phyloP scores from a whole-genome alignment of 2,888 invertebrate genomes.

The Cerastis leucographa region DNA sequence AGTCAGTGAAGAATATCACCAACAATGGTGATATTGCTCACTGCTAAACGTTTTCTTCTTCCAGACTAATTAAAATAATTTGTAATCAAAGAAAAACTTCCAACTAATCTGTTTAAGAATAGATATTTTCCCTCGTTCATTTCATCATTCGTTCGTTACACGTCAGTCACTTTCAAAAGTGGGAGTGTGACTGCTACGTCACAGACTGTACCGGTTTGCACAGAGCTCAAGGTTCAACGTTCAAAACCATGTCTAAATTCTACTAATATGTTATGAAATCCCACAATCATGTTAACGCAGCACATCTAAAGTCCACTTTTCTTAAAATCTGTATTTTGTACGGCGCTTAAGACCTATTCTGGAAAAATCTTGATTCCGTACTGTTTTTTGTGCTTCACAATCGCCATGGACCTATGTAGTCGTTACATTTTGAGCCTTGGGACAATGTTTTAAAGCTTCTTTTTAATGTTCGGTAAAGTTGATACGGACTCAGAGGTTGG shows the following conservation, averaged over 20 bases:
- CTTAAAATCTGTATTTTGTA: conserved; percentile 53
- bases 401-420: background rate
- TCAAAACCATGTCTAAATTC: conserved; percentile 41
- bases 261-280: conserved; percentile 1
- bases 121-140: background rate
- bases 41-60: background rate
- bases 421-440: conserved; percentile 36
- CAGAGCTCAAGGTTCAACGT: conserved; percentile 58
- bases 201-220: conserved; percentile 55
- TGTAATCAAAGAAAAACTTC: background rate
- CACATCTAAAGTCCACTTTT: conserved; percentile 58
- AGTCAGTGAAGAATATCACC: no score
- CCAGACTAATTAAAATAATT: background rate
- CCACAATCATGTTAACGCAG: conserved; percentile 31
- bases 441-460: conserved; percentile 21
- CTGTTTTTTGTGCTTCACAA: conserved; percentile 24
- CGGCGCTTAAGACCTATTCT: conserved; percentile 72
- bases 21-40: background rate
- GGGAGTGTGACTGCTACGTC: conserved; percentile 70
- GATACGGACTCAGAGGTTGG: conserved; percentile 52
- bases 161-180: conserved; percentile 55
- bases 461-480: conserved; percentile 25
- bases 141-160: conserved; percentile 13
- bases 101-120: no score
- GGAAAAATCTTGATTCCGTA: conserved; percentile 73